A percentile compares a stretch with the other conserved stretches of the same genome.
phyloP scores from a whole-genome alignment of 2,888 invertebrate species.

The Syrphus vitripennis region DNA sequence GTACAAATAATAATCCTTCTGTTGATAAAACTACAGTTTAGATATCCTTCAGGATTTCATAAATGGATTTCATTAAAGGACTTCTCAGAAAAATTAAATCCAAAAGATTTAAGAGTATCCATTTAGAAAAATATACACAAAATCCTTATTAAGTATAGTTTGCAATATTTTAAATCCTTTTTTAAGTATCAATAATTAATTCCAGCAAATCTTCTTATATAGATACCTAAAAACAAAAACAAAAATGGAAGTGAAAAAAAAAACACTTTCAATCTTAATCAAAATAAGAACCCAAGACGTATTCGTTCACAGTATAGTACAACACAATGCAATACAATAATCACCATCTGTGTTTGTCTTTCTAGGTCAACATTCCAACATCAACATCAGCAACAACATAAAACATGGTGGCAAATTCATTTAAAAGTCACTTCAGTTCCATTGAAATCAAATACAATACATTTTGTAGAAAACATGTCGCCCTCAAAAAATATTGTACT shows the following conservation, averaged over 20 bases:
- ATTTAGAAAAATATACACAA: background rate
- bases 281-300: background rate
- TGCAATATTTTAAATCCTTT: background rate
- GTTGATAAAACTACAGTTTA: too few relatives aligned
- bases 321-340: too few relatives aligned
- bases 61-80: too few relatives aligned
- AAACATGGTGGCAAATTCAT: slow-evolving; percentile 35
- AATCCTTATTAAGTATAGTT: background rate
- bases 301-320: background rate
- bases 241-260: background rate
- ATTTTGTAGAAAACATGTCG: slow-evolving; percentile 49
- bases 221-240: too few relatives aligned
- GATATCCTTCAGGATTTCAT: too few relatives aligned
- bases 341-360: slow-evolving; percentile 1
- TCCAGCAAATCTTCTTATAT: background rate
- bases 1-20: too few relatives aligned
- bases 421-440: slow-evolving; percentile 45
- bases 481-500: slow-evolving; percentile 31
- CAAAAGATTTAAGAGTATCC: background rate
- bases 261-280: slow-evolving; percentile 13
- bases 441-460: slow-evolving; percentile 56
- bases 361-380: slow-evolving; percentile 16
- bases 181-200: slow-evolving; percentile 3
- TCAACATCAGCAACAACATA: background rate
- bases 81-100: too few relatives aligned